Percentiles rank a stretch among this genome's conserved stretches.
These are phyloP conservation scores for Leuctra nigra DNA, from an alignment of 2,888 invertebrate species.

Conservation along the genomic window DNA sequence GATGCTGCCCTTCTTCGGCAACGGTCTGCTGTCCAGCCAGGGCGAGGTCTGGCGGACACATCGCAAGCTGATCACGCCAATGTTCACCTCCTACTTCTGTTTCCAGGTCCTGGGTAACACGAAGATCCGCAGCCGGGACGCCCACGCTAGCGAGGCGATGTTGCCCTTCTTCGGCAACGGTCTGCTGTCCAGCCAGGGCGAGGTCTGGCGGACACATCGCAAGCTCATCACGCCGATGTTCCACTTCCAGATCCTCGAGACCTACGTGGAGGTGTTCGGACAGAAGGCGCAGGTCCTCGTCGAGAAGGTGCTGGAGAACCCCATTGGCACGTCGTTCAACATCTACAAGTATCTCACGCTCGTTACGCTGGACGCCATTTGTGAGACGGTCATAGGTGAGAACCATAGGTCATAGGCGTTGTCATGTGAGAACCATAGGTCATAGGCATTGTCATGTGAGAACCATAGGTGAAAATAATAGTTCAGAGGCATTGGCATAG, in stretches of 20 bases:
- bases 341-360: slow-evolving; percentile 19
- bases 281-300: slow-evolving; percentile 18
- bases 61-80: background rate
- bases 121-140: background rate
- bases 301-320: background rate
- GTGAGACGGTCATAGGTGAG: slow-evolving; percentile 26
- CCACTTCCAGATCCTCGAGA: slow-evolving; percentile 19
- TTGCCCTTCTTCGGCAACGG: slow-evolving; percentile 14
- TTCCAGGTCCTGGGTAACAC: background rate
- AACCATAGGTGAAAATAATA: too few species aligned
- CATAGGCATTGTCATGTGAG: too few species aligned
- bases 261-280: slow-evolving; percentile 19
- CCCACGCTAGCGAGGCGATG: background rate
- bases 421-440: too few species aligned
- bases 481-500: too few species aligned
- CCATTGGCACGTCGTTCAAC: slow-evolving; percentile 13
- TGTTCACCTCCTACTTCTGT: background rate
- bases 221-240: slow-evolving; percentile 21
- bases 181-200: slow-evolving; percentile 8
- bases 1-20: slow-evolving; percentile 9
- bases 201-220: slow-evolving; percentile 20
- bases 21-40: background rate
- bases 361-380: slow-evolving; percentile 28
- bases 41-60: background rate
- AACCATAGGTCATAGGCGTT: too few species aligned